Conservation (phyloP, 2,113 vertebrate species). For the Upupa epops region DNA sequence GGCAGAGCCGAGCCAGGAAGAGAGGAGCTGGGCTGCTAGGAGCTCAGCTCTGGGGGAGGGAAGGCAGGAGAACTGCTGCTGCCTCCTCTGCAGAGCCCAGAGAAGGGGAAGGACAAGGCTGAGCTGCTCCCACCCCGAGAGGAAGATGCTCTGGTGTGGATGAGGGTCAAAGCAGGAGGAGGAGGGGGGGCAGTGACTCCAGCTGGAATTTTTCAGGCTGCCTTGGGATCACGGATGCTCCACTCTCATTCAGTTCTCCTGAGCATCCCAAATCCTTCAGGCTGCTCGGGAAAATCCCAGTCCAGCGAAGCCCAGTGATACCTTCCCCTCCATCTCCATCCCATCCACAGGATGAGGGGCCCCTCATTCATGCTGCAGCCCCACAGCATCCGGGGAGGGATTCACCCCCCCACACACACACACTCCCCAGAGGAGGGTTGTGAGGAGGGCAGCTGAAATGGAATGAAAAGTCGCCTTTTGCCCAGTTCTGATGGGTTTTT, state of each 20-base stretch:
- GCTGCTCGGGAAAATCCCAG: neutral
- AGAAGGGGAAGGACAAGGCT: neutral
- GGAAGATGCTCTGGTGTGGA: neutral
- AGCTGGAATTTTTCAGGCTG: slow-evolving; percentile 26
- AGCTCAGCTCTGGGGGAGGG: neutral
- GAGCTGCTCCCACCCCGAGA: neutral
- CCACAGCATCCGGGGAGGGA: neutral
- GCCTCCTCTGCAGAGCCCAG: neutral
- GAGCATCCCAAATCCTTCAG: neutral
- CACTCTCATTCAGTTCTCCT: neutral
- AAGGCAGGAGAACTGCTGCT: neutral
- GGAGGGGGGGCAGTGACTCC: neutral
- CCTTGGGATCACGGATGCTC: neutral
- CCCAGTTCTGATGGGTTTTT: neutral
- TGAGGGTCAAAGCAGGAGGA: neutral
- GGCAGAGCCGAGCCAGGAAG: neutral
- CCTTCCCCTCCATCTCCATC: neutral
- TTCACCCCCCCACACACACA: no score
- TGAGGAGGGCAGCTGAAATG: neutral
- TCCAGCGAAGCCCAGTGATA: neutral
- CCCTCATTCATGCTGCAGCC: neutral
- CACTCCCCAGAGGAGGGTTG: no score
- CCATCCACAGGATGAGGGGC: neutral
- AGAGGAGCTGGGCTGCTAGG: neutral
- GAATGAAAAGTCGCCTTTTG: neutral